phyloP scores from a whole-genome alignment of 2,888 invertebrate species.

The Apoda limacodes region DNA sequence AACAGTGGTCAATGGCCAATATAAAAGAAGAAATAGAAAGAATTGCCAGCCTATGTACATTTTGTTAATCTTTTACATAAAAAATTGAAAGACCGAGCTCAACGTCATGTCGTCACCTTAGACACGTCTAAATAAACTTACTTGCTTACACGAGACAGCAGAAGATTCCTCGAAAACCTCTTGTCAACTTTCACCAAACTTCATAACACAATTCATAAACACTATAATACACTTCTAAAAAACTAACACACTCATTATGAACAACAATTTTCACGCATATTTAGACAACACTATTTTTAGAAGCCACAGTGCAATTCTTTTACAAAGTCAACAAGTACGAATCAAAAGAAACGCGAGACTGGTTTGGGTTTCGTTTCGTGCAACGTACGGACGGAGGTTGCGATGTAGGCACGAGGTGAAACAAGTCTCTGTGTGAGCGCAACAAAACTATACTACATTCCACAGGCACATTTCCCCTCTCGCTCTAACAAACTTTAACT shows the following conservation, averaged over 20 bases:
- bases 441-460: too few species aligned
- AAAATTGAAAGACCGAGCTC: too few species aligned
- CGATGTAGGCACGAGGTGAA: slow-evolving; percentile 36
- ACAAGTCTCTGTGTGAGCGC: slow-evolving; percentile 58
- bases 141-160: slow-evolving; percentile 54
- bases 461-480: too few species aligned
- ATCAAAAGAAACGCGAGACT: slow-evolving; percentile 58
- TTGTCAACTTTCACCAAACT: slow-evolving; percentile 60
- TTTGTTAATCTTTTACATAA: too few species aligned
- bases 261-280: slow-evolving; percentile 56
- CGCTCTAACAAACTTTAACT: too few species aligned
- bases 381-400: too few species aligned
- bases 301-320: slow-evolving; percentile 33
- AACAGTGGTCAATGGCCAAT: too few species aligned
- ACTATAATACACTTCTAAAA: slow-evolving; percentile 47
- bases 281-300: slow-evolving; percentile 43
- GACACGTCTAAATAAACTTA: slow-evolving; percentile 52
- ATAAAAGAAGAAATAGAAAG: too few species aligned
- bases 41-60: too few species aligned
- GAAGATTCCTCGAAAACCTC: slow-evolving; percentile 46
- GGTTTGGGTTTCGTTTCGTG: too few species aligned
- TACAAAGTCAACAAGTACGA: slow-evolving; percentile 40
- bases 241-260: slow-evolving; percentile 47
- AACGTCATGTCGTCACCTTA: slow-evolving; percentile 43
- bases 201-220: slow-evolving; percentile 57